Base-by-base conservation (phyloP, 1,140 invertebrate species). In the Anagrus nilaparvatae region DNA sequence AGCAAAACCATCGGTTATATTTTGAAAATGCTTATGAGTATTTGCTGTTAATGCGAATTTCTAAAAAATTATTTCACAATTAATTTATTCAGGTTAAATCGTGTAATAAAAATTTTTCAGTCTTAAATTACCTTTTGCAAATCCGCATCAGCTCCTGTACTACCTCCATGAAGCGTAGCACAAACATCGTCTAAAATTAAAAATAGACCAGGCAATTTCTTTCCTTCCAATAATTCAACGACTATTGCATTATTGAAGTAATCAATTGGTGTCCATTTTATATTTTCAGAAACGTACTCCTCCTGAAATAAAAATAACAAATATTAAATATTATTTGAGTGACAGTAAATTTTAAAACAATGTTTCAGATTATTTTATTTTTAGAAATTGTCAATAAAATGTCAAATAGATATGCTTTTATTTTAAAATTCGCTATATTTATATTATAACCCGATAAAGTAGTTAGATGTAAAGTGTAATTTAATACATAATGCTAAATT, bases 221-320 rank as follows among this genome's bases (percentile, higher is more conserved):
- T 75, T 4, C 63, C 65, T 59, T 69, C 76, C 35, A 86, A 81
- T 35, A 86, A 60, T 52, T 86, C 81, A 46, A 79, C 79, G 28
- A 80, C 82, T 37, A 83, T 64, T 48, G 81, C 77, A 52, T 86
- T 86, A 63, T 85, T 82, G 63, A 84, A 84, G 59, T 79, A 86
- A 18, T 84, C 78, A 45, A 86, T 81, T n/a, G 77, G 71, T 5
- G 71, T 77, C 82, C 82, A 85, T 53, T 74, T 69, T 36, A 85
- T 83, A 28, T 78, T 79, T 63, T 85, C 81, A 38, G 73, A 62
- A 3, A 81, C 70, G 56, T 84, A 84, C 53, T 84, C 82, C 57
- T 84, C 81, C 77, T 79, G 56, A 5, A 67, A 62, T n/a, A 37
- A 21, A 43, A 46, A 45, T 36, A 33, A 32, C 37, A 32, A 48